Evolutionary conservation across 2,113 vertebrate species (phyloP).

Genomic region (Tetrao urogallus): DNA sequence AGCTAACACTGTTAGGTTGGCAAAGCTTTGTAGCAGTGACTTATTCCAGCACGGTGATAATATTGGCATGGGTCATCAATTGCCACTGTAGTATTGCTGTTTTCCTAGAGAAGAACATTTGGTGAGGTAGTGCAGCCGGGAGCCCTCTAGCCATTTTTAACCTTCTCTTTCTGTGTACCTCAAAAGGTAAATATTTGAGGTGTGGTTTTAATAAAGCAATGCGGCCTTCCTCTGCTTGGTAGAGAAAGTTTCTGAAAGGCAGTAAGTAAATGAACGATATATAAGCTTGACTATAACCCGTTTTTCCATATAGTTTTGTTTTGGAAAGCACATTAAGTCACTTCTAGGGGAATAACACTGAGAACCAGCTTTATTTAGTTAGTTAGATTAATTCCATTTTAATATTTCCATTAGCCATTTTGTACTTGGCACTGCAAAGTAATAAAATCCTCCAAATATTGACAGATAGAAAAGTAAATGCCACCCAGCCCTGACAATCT

Average conservation of each 20-base stretch:
- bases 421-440: constrained; percentile 74
- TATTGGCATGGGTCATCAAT: background rate
- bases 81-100: background rate
- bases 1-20: background rate
- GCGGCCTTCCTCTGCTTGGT: background rate
- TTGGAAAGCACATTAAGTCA: constrained; percentile 62
- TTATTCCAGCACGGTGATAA: background rate
- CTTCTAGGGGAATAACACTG: constrained; percentile 50
- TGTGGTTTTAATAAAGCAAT: background rate
- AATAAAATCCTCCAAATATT: constrained; percentile 81
- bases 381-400: constrained; percentile 81
- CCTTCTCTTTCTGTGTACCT: background rate
- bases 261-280: constrained; percentile 8
- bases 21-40: background rate
- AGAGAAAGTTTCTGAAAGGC: background rate
- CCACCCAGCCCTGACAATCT: constrained; percentile 66
- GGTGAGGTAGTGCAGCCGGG: background rate
- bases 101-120: background rate
- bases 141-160: background rate
- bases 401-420: constrained; percentile 83
- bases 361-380: constrained; percentile 72
- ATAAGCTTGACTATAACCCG: background rate
- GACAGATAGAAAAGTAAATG: constrained; percentile 81
- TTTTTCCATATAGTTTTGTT: constrained; percentile 37
- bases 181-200: background rate